A percentile compares a stretch with the other conserved stretches of the same genome.
These are phyloP conservation scores for Sphyrna mokarran DNA, from an alignment of 2,113 vertebrate genomes.

Conservation along the genomic window DNA sequence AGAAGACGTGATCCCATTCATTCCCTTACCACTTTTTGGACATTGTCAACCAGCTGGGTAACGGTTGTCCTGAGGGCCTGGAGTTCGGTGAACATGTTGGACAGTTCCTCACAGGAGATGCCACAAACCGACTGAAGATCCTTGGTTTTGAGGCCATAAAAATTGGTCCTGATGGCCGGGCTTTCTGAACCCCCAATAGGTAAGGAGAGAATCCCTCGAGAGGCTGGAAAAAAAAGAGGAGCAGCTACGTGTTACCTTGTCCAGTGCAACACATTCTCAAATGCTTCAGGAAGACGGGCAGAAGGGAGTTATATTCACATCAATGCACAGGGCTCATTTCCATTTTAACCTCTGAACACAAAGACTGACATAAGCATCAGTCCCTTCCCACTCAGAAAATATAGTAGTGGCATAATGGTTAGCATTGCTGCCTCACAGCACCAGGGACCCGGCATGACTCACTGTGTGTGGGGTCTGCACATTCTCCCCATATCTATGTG, in stretches of 20 bases:
- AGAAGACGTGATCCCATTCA: background rate
- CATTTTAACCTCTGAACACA: background rate
- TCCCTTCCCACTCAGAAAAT: background rate
- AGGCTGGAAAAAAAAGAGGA: conserved; percentile 41
- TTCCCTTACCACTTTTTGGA: conserved; percentile 79
- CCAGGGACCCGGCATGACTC: no score
- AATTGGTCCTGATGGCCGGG: conserved; percentile 86
- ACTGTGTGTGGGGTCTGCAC: no score
- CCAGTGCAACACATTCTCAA: background rate
- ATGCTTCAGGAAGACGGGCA: background rate
- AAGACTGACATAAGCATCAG: background rate
- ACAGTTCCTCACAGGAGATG: conserved; percentile 85
- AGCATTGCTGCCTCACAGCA: no score
- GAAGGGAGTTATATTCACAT: background rate
- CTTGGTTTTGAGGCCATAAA: conserved; percentile 87
- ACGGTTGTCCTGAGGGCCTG: conserved; percentile 79
- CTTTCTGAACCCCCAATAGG: conserved; percentile 80
- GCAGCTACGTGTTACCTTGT: no score
- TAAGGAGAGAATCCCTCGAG: conserved; percentile 72
- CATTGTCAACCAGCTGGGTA: conserved; percentile 73
- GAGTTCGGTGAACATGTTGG: conserved; percentile 82
- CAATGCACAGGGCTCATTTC: background rate
- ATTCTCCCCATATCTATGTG: no score
- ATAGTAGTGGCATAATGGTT: background rate
- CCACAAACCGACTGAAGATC: conserved; percentile 82